phyloP scores from a whole-genome alignment of 2,113 vertebrate genomes.

The Ciconia maguari region DNA sequence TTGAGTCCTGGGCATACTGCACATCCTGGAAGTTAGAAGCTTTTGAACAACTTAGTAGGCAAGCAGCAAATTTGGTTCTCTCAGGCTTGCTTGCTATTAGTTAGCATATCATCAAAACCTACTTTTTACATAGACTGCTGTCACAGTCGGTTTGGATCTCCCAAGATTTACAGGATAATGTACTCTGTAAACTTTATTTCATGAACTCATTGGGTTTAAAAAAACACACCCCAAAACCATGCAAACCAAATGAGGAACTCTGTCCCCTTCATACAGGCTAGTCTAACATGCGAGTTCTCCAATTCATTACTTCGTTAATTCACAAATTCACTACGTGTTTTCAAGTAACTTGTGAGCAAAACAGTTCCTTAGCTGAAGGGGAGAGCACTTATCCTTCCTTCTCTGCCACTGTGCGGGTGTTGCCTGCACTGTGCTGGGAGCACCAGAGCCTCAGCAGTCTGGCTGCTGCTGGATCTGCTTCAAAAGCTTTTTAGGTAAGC shows the following conservation, averaged over 20 bases:
- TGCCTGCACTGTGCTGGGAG: background rate
- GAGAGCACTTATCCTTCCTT: background rate
- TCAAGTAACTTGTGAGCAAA: background rate
- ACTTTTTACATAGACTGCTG: background rate
- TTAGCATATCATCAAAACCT: background rate
- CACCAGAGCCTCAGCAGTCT: background rate
- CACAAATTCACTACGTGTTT: rapidly evolving
- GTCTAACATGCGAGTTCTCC: rapidly evolving
- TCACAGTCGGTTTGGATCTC: background rate
- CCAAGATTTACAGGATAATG: background rate
- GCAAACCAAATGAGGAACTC: background rate
- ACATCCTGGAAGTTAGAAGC: background rate
- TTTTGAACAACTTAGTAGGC: background rate
- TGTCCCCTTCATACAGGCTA: background rate
- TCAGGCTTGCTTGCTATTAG: background rate
- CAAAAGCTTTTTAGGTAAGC: background rate
- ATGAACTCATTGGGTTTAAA: background rate
- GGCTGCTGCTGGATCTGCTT: background rate
- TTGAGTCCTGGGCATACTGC: background rate
- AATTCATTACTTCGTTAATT: background rate
- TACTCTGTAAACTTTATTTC: background rate
- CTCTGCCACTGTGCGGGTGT: rapidly evolving
- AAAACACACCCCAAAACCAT: background rate
- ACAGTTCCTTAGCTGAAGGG: background rate
- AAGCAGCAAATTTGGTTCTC: background rate